Percentiles rank a stretch among this genome's conserved stretches.
phyloP scores from a whole-genome alignment of 2,113 vertebrate genomes.

The Sula dactylatra region DNA sequence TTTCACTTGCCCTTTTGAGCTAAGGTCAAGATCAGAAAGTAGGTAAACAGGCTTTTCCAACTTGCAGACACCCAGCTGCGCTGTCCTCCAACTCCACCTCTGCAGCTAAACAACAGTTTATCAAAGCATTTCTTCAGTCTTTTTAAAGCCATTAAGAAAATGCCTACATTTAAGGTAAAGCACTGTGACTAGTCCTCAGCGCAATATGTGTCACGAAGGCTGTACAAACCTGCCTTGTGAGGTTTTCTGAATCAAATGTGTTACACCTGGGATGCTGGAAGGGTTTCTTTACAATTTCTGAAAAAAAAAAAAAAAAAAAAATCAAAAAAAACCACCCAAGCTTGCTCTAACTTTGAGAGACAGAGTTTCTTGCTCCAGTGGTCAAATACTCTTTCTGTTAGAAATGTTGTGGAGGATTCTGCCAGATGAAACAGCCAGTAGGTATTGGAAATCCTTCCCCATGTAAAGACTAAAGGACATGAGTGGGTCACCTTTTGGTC shows the following conservation, averaged over 20 bases:
- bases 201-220: background rate
- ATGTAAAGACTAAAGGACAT: background rate
- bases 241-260: background rate
- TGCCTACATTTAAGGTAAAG: background rate
- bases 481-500: background rate
- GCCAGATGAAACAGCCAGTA: background rate
- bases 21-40: constrained; percentile 10
- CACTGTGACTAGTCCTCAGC: background rate
- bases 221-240: background rate
- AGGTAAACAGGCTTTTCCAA: background rate
- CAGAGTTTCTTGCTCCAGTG: background rate
- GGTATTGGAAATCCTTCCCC: background rate
- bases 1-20: constrained; percentile 14
- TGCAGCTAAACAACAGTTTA: background rate
- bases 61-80: background rate
- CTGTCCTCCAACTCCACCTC: background rate
- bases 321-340: no score
- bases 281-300: background rate
- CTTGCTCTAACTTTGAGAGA: background rate
- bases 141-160: background rate
- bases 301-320: background rate
- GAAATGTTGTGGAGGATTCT: background rate
- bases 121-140: background rate
- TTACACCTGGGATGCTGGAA: background rate
- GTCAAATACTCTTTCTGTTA: background rate